Evolutionary conservation across 2,888 invertebrate species (phyloP).

Genomic region (Bedellia somnulentella): DNA sequence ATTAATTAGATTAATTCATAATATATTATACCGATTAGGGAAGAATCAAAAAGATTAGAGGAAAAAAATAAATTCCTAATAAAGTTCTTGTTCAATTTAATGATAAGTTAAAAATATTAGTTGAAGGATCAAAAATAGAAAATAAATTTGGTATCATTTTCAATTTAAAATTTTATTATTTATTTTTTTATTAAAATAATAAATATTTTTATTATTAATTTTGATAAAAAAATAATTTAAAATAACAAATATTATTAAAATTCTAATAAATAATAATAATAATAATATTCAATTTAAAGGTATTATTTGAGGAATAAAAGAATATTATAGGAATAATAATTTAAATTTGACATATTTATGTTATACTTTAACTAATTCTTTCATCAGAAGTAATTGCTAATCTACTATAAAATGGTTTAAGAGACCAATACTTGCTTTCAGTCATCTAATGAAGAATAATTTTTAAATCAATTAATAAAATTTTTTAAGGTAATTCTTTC

Average conservation of each 20-base stretch:
- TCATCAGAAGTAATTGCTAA: slow-evolving; percentile 66
- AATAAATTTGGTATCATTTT: slow-evolving; percentile 71
- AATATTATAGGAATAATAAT: slow-evolving; percentile 60
- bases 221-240: no score
- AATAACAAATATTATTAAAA: slow-evolving; percentile 51
- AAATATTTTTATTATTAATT: no score
- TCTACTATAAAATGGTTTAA: slow-evolving; percentile 69
- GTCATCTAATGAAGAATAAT: slow-evolving; percentile 63
- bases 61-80: slow-evolving; percentile 51
- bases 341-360: slow-evolving; percentile 69
- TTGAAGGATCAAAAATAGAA: slow-evolving; percentile 67
- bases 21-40: slow-evolving; percentile 47
- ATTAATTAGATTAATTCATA: slow-evolving; percentile 47
- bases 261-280: slow-evolving; percentile 32
- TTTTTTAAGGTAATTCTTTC: slow-evolving; percentile 58
- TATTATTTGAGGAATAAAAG: slow-evolving; percentile 71
- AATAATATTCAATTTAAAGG: slow-evolving; percentile 60
- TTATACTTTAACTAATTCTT: slow-evolving; percentile 61
- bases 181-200: slow-evolving; percentile 26
- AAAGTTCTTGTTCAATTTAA: slow-evolving; percentile 65
- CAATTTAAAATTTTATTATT: slow-evolving; percentile 17
- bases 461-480: slow-evolving; percentile 64
- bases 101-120: slow-evolving; percentile 47
- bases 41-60: slow-evolving; percentile 56
- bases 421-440: slow-evolving; percentile 72